Conservation (phyloP, 2,797 vertebrate species). For the Eleutherodactylus coqui region DNA sequence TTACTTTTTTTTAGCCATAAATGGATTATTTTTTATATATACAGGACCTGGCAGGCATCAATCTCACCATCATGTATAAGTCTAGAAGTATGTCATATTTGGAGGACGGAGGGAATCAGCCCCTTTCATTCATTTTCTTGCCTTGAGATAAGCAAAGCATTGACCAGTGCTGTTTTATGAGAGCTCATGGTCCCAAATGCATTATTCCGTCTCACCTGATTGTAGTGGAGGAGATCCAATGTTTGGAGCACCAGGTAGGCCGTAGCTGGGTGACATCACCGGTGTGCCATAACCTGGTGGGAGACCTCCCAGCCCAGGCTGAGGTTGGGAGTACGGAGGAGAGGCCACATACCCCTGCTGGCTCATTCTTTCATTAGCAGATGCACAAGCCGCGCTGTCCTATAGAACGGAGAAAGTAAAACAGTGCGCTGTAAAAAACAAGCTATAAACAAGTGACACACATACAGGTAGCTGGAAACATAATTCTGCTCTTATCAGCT, state of each 20-base stretch:
- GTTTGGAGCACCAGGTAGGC: constrained; percentile 82
- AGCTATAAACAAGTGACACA: background rate
- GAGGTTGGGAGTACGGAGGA: constrained; percentile 90
- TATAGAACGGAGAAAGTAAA: background rate
- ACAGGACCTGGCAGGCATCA: no score
- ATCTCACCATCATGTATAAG: no score
- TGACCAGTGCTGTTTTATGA: background rate
- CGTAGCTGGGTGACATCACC: constrained; percentile 80
- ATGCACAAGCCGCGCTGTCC: background rate
- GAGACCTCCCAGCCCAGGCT: constrained; percentile 87
- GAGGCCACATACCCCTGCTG: constrained; percentile 93
- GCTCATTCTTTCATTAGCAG: constrained; percentile 83
- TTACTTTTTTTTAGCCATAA: no score
- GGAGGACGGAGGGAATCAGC: background rate
- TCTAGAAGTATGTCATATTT: background rate
- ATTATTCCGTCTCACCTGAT: constrained; percentile 76
- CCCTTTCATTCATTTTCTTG: background rate
- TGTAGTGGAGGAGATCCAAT: constrained; percentile 75
- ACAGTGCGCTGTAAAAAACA: background rate
- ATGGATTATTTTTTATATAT: no score
- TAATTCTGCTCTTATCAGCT: background rate
- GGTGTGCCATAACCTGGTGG: constrained; percentile 80
- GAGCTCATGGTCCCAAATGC: background rate
- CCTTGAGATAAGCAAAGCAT: background rate
- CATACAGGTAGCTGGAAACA: background rate